A percentile compares a stretch with the other conserved stretches of the same genome.
Evolutionary conservation across 2,888 invertebrate genomes (phyloP).

Genomic region (Caenorhabditis wallacei): DNA sequence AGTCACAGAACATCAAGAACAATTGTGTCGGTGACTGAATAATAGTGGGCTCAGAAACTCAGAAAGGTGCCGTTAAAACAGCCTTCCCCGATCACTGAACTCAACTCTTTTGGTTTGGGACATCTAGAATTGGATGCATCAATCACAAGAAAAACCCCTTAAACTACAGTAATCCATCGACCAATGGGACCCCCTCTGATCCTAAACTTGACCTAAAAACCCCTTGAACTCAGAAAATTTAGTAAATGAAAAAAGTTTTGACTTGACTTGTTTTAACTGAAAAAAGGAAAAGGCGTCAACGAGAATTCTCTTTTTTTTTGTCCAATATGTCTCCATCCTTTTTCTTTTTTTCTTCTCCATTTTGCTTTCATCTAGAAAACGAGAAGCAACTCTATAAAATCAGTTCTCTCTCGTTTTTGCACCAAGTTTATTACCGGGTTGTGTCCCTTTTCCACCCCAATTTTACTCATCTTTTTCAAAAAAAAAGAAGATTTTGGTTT

Average conservation of each 20-base stretch:
- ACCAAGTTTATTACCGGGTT: conserved; percentile 62
- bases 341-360: neutral
- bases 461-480: conserved; percentile 39
- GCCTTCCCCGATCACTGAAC: no score
- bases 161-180: no score
- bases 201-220: no score
- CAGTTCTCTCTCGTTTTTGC: conserved; percentile 38
- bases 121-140: no score
- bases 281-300: conserved; percentile 36
- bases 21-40: no score
- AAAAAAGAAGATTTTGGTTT: neutral
- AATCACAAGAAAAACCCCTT: no score
- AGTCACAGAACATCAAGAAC: no score
- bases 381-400: conserved; percentile 41
- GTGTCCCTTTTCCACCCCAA: conserved; percentile 25
- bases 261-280: neutral
- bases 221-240: neutral
- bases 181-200: no score
- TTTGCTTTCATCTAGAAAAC: neutral
- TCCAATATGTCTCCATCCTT: no score
- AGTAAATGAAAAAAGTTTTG: neutral
- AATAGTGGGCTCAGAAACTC: no score
- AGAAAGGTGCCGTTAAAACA: no score
- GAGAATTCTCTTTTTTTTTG: conserved; percentile 13
- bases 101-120: no score